Evolutionary conservation across 1,140 invertebrate species (phyloP).

Genomic region (Vanessa tameamea): DNA sequence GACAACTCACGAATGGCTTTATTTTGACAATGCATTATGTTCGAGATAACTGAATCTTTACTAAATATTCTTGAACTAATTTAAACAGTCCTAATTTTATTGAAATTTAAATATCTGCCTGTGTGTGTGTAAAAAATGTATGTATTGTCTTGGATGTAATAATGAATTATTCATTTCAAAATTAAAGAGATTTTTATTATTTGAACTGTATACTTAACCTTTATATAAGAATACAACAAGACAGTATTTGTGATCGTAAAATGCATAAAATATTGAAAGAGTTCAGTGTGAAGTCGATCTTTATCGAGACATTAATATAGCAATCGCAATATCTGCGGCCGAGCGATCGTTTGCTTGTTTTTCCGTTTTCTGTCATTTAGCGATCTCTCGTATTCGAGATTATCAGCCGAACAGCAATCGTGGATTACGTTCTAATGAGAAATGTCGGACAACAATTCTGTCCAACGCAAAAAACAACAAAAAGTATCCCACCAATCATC

Average conservation of each 20-base stretch:
- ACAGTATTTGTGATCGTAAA: background rate
- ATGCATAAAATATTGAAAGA: constrained; percentile 6
- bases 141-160: no score
- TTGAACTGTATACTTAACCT: background rate
- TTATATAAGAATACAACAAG: background rate
- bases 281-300: constrained; percentile 16
- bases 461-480: background rate
- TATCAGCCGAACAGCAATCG: constrained; percentile 19
- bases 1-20: constrained; percentile 25
- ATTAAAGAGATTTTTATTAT: no score
- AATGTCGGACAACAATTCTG: constrained; percentile 11
- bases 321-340: constrained; percentile 24
- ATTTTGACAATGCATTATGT: constrained; percentile 23
- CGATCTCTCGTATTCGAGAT: constrained; percentile 28
- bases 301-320: constrained; percentile 27
- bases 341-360: constrained; percentile 31
- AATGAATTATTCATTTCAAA: no score
- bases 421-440: constrained; percentile 29
- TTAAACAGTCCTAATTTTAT: background rate
- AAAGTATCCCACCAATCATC: background rate
- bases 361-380: constrained; percentile 31
- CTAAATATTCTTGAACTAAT: background rate
- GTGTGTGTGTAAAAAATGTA: no score
- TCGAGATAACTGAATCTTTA: constrained; percentile 8
- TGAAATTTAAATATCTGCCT: no score